A percentile compares a stretch with the other conserved stretches of the same genome.
Evolutionary conservation across 2,113 vertebrate genomes (phyloP).

Genomic region (Lasiurus cinereus): DNA sequence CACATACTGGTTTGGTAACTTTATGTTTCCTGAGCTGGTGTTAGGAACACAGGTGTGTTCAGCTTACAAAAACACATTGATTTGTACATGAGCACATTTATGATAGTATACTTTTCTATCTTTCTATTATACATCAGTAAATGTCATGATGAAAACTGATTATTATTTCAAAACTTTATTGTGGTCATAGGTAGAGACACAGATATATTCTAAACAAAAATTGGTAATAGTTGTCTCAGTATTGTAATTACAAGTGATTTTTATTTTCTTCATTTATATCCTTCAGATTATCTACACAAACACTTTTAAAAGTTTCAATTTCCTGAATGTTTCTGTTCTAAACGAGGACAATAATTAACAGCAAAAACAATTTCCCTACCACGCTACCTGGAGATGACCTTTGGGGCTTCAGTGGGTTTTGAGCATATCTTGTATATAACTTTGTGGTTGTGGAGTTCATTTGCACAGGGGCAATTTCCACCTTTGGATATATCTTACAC

Average conservation of each 20-base stretch:
- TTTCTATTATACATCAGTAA: background rate
- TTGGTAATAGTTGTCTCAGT: background rate
- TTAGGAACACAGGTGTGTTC: background rate
- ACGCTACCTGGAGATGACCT: background rate
- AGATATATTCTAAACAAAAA: background rate
- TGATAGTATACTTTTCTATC: background rate
- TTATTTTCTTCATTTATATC: background rate
- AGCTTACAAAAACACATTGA: background rate
- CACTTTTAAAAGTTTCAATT: background rate
- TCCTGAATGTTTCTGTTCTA: background rate
- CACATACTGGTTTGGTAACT: background rate
- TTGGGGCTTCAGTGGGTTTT: background rate
- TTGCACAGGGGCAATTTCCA: background rate
- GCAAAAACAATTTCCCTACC: background rate
- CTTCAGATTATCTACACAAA: background rate
- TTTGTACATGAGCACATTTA: background rate
- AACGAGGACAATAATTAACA: background rate
- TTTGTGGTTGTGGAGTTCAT: background rate
- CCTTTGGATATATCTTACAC: background rate
- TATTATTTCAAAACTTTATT: background rate
- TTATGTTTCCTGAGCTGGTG: background rate
- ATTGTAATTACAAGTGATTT: background rate
- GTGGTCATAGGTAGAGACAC: background rate
- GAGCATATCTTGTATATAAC: background rate
- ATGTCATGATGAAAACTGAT: background rate